Evolutionary conservation across 2,888 invertebrate species (phyloP).

Genomic region (Tipula confusa): DNA sequence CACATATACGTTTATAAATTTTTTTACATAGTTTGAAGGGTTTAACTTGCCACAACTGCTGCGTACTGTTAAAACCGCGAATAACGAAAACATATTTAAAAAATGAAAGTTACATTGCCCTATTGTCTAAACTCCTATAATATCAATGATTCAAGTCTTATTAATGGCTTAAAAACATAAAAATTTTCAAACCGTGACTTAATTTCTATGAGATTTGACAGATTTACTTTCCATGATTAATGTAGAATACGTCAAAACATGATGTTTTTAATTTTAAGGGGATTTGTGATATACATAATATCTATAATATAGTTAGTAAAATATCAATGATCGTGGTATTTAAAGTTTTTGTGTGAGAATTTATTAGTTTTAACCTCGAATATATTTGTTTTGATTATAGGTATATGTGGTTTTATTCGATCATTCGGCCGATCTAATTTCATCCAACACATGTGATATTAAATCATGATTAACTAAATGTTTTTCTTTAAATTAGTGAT

Average conservation of each 20-base stretch:
- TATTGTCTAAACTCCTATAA: not conserved
- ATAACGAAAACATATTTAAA: not conserved
- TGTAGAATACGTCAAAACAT: constrained; percentile 3
- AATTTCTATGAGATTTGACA: constrained; percentile 3
- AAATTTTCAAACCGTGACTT: constrained; percentile 7
- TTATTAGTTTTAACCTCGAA: not conserved
- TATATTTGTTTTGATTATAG: not conserved
- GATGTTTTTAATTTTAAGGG: not conserved
- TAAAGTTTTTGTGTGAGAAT: not conserved
- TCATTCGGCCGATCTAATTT: not conserved
- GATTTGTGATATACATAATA: not conserved
- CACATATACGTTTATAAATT: too few relatives aligned
- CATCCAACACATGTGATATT: not conserved
- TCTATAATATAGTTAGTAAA: too few relatives aligned
- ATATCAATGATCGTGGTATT: not conserved
- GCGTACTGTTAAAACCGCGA: not conserved
- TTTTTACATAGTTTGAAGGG: not conserved
- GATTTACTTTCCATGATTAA: constrained; percentile 20
- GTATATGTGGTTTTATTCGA: not conserved
- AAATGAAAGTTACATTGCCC: not conserved
- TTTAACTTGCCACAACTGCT: not conserved
- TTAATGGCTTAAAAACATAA: not conserved
- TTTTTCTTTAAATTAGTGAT: not conserved
- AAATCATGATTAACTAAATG: not conserved
- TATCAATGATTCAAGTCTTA: not conserved